These are phyloP conservation scores for Merluccius polli DNA, from an alignment of 2,797 vertebrate genomes.

Conservation along the genomic window DNA sequence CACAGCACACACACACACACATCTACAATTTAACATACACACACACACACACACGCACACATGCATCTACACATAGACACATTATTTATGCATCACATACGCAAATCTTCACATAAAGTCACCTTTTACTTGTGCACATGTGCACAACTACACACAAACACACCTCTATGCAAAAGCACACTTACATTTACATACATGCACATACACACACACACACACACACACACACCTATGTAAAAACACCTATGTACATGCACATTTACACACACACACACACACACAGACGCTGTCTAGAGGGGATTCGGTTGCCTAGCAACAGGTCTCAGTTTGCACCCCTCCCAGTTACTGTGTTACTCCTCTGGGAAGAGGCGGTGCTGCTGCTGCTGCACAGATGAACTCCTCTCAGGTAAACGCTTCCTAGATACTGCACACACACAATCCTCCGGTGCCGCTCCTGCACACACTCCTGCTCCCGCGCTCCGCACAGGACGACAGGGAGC, in stretches of 20 bases:
- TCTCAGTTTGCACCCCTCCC: constrained; percentile 56
- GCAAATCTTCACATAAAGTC: not conserved
- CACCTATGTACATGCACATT: not conserved
- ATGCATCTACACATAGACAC: not conserved
- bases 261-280: not conserved
- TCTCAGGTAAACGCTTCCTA: constrained; percentile 42
- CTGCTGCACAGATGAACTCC: constrained; percentile 46
- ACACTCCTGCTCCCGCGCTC: not conserved
- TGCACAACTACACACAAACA: too few relatives aligned
- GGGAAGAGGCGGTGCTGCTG: constrained; percentile 60
- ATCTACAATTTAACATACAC: too few relatives aligned
- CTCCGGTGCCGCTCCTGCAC: not conserved
- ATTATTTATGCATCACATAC: not conserved
- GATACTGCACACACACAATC: not conserved
- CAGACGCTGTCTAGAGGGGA: constrained; percentile 32
- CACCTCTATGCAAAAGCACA: not conserved
- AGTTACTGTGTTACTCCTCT: constrained; percentile 33
- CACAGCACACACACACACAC: too few relatives aligned
- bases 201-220: constrained; percentile 9
- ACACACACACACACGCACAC: not conserved
- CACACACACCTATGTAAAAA: constrained; percentile 1
- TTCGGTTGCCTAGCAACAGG: constrained; percentile 67
- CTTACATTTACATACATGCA: not conserved
- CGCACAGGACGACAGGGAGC: not conserved
- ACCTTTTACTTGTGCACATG: not conserved